Evolutionary conservation across 2,113 vertebrate species (phyloP), one percentile per base, ranked within the genome.

Genomic region (Catagonus wagneri): DNA sequence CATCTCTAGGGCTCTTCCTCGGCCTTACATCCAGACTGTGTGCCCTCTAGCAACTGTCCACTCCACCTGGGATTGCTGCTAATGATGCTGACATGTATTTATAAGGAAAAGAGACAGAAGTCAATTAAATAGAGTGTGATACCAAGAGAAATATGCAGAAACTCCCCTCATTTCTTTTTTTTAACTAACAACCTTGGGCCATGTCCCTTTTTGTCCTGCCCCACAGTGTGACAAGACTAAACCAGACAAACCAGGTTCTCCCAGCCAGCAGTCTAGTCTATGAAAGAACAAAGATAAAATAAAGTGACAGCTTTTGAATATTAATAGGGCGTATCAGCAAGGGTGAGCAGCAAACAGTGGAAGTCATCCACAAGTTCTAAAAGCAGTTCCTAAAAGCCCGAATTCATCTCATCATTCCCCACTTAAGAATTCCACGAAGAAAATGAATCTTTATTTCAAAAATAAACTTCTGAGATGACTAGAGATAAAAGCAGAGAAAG

Each of bases 391-490:
- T 96, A 97, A 96, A 97, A 97, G 97, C 95, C 89, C 12, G 19
- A 86, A 93, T 94, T 95, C 95, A 96, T 98, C 89, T 97, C 91
- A 83, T 95, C 29, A 2, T 39, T 95, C 93, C 89, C 75, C 95
- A 94, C 94, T 98, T 97, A 96, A 97, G 94, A 96, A 97, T 98
- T 97, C 94, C 97, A 97, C 96, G 83, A 97, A 93, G 94, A 97
- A 97, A 97, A 97, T 96, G 97, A 97, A 96, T 83, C 95, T 97
- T 97, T 96, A 96, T 97, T 97, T 97, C 97, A 97, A 94, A 97
- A 97, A 96, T 96, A 96, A 98, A 97, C 97, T 97, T 96, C 89
- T 96, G 92, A 97, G 95, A 87, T 94, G 75, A 93, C 69, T 66
- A 68, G 71, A 96, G 96, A 97, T 97, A 39, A 98, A 97, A 98